Base-by-base conservation (phyloP, 1,140 invertebrate genomes). In the Plutomurus gul region DNA sequence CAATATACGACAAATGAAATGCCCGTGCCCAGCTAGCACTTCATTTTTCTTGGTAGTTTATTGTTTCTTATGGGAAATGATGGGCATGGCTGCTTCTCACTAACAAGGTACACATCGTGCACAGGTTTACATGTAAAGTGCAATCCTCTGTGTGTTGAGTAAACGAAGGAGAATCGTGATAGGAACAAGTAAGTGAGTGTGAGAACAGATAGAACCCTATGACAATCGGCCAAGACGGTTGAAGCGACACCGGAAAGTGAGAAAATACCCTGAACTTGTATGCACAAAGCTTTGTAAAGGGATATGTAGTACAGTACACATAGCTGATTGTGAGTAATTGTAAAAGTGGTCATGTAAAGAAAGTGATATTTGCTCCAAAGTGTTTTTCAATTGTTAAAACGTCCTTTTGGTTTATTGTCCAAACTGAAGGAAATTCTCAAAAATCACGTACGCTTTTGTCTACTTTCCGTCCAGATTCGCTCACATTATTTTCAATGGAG, bases 391-490 rank as follows among this genome's bases (percentile, higher is more conserved):
- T 49, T 79, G 71, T 79, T 79, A 74, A 79, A 80, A 79, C 60
- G 73, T 73, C 47, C 60, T 81, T 76, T 77, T 40, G 56, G n/a
- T 27, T 72, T 51, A 76, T 80, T 80, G 72, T 79, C 60, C 51
- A 79, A 60, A 33, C 33, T 27, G n/a, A 22, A 22, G 18, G 43
- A 82, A 79, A 75, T 76, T 47, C 36, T 39, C 40, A 82, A 81
- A 82, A 82, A 78, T 65, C 80, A 81, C 80, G 80, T 81, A 78
- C 80, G 36, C 71, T 75, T 74, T 36, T 76, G 36, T 56, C n/a
- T 11, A 33, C 8, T 75, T 33, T 47, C 73, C 47, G 33, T 33
- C 47, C 43, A 47, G 47, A 75, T 75, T 75, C 46, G 70, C 70
- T 72, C 25, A 72, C 70, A 39, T 72, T 40, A 65, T 65, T 60